phyloP scores from a whole-genome alignment of 1,140 invertebrate genomes.

The Zaprionus africanus region DNA sequence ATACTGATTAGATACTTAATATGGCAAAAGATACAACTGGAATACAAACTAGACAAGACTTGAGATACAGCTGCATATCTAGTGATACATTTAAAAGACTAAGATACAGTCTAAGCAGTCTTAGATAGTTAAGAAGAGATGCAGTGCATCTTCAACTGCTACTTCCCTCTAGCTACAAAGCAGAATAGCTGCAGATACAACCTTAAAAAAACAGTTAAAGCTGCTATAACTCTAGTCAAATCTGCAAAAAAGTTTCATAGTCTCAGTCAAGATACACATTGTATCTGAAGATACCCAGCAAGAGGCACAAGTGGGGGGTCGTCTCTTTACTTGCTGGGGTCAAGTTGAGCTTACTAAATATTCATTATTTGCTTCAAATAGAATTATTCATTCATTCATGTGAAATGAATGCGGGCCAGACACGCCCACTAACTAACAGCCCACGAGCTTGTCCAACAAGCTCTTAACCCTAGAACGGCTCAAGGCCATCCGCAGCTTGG shows the following conservation, averaged over 20 bases:
- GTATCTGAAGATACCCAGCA: not conserved
- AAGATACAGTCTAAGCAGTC: too few relatives aligned
- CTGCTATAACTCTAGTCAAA: not conserved
- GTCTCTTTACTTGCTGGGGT: slow-evolving; percentile 18
- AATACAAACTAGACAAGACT: not conserved
- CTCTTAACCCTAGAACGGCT: not conserved
- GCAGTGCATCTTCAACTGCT: too few relatives aligned
- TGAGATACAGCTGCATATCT: not conserved
- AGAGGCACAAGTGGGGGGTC: not conserved
- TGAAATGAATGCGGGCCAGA: slow-evolving; percentile 17
- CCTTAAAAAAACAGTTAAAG: not conserved
- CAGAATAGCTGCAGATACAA: too few relatives aligned
- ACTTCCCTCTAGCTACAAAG: not conserved
- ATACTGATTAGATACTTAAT: too few relatives aligned
- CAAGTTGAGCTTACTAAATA: slow-evolving; percentile 56
- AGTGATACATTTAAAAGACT: too few relatives aligned
- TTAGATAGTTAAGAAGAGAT: too few relatives aligned
- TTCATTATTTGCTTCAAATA: slow-evolving; percentile 77
- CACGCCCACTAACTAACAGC: not conserved
- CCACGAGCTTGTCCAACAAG: not conserved
- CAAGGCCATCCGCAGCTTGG: not conserved
- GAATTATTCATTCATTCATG: slow-evolving; percentile 67
- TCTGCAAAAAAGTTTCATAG: not conserved
- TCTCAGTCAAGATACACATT: not conserved
- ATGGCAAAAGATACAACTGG: not conserved